Evolutionary conservation across 1,140 invertebrate genomes (phyloP), one percentile per base, ranked within the genome.

Genomic region (Macrosteles quadrilineatus): DNA sequence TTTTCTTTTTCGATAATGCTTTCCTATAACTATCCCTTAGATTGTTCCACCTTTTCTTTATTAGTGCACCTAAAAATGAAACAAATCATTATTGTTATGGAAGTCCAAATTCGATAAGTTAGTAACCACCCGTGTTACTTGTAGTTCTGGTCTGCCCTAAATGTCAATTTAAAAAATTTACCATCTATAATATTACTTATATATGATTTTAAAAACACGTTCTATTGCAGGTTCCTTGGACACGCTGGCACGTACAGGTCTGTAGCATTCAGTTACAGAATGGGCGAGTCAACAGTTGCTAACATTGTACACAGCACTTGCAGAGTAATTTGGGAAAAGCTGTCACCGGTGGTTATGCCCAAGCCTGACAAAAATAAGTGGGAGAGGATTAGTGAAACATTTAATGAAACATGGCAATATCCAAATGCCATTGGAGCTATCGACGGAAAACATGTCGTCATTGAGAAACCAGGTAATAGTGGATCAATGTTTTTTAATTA

Each of bases 401-500:
- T 69, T 62, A 30, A 50, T 45, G 53, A 30, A 59, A 57, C 11
- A 25, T 76, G 77, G 62, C 71, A 55, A 55, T 55, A 55, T 55
- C 9, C 50, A 55, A 55, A 55, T 55, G 50, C 9, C 50, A 55
- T n/a, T n/a, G n/a, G n/a, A n/a, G n/a, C n/a, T 55, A 65, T 79
- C 12, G 78, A 79, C 66, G 78, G 79, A 6, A 83, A 82, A 66
- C 80, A 83, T 70, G 69, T 83, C 19, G 27, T 71, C 31, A 77
- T 80, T 72, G 79, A 83, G 79, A 70, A 81, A 76, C 80, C 80
- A 45, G 1, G 40, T 27, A 73, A 76, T 32, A 76, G 73, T 64
- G 80, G 81, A 45, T 72, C 76, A n/a, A 65, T 73, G 40, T 84
- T 73, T 75, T 80, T 75, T 55, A 84, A 83, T 71, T 81, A 82